Evolutionary conservation across 1,140 invertebrate species (phyloP).

Genomic region (Drosophila truncata): DNA sequence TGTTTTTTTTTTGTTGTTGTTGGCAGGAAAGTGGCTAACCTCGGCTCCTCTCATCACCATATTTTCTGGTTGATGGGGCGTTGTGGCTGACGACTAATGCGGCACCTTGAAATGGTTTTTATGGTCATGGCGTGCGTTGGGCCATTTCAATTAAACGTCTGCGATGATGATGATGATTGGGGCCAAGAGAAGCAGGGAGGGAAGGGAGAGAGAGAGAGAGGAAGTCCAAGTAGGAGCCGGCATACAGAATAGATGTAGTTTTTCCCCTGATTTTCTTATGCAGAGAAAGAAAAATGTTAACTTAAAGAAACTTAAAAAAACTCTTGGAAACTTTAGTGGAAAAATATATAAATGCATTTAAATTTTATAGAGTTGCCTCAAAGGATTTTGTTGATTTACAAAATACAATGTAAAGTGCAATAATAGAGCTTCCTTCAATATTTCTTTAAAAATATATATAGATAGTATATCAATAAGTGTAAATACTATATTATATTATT

Average conservation of each 20-base stretch:
- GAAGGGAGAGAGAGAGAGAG: not conserved
- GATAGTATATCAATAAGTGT: no score
- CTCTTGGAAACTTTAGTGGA: accelerated
- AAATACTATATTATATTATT: no score
- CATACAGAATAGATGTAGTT: slow-evolving; percentile 1
- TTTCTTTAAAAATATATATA: no score
- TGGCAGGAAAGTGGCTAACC: slow-evolving; percentile 10
- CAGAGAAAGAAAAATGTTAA: not conserved
- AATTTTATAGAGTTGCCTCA: not conserved
- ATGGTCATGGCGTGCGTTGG: slow-evolving; percentile 74
- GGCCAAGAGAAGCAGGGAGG: not conserved
- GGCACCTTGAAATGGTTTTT: slow-evolving; percentile 78
- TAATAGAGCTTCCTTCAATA: no score
- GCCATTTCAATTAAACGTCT: slow-evolving; percentile 79
- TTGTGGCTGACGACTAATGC: slow-evolving; percentile 75
- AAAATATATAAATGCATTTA: not conserved
- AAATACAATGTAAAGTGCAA: no score
- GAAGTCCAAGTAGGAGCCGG: slow-evolving; percentile 12
- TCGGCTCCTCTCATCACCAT: slow-evolving; percentile 25
- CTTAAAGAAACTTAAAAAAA: not conserved
- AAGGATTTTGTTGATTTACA: no score
- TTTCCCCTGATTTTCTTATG: slow-evolving; percentile 7
- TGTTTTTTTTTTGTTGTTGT: not conserved
- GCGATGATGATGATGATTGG: slow-evolving; percentile 51
- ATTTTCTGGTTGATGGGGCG: slow-evolving; percentile 52